Percentiles rank a stretch among this genome's conserved stretches.
These are phyloP conservation scores for Ptyas mucosa DNA, from an alignment of 2,113 vertebrate species.

Conservation along the genomic window DNA sequence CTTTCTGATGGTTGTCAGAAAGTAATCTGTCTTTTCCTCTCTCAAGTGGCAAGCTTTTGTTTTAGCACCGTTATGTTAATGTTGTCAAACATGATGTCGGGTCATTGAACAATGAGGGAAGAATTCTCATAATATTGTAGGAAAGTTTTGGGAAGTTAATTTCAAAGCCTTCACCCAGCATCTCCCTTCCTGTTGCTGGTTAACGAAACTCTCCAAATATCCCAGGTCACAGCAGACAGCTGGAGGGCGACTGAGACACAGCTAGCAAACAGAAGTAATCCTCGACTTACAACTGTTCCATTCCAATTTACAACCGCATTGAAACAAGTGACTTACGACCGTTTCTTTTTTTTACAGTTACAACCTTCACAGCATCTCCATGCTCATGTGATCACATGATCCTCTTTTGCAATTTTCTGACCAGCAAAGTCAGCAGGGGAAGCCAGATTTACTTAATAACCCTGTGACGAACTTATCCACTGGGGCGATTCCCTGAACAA, in stretches of 20 bases:
- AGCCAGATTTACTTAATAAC: too few species aligned
- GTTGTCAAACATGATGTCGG: constrained; percentile 48
- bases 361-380: too few species aligned
- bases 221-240: constrained; percentile 47
- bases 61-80: constrained; percentile 19
- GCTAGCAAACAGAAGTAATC: background rate
- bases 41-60: constrained; percentile 31
- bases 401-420: too few species aligned
- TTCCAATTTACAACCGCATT: too few species aligned
- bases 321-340: too few species aligned
- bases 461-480: too few species aligned
- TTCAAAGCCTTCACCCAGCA: constrained; percentile 63
- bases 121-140: constrained; percentile 68
- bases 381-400: too few species aligned
- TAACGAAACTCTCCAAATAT: constrained; percentile 48
- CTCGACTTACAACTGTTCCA: too few species aligned
- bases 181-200: constrained; percentile 44
- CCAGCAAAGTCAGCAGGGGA: too few species aligned
- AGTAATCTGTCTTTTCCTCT: background rate
- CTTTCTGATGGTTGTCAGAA: background rate
- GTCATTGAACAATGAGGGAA: constrained; percentile 43
- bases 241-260: constrained; percentile 33
- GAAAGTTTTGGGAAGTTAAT: constrained; percentile 68
- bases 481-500: too few species aligned
- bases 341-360: too few species aligned